These are phyloP conservation scores for Amphipyra berbera DNA, from an alignment of 2,888 invertebrate species.

Conservation along the genomic window DNA sequence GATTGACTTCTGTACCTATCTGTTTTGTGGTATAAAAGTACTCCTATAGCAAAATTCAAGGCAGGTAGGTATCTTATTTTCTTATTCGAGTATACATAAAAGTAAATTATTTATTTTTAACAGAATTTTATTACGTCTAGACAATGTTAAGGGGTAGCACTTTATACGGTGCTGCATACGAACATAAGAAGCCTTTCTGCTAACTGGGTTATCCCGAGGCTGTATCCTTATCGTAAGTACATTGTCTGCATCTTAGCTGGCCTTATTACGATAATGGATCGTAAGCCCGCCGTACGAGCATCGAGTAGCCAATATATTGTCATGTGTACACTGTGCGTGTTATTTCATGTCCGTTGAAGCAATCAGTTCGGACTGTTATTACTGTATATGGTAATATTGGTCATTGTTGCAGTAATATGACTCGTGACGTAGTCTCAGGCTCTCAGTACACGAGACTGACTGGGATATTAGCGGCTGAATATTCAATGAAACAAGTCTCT, in stretches of 20 bases:
- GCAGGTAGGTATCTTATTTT: conserved; percentile 5
- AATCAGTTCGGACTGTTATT: conserved; percentile 38
- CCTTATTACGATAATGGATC: conserved; percentile 73
- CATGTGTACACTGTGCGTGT: conserved; percentile 18
- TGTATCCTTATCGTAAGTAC: conserved; percentile 71
- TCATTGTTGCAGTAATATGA: conserved; percentile 51
- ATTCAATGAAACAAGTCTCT: conserved; percentile 22
- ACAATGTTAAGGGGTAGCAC: conserved; percentile 37
- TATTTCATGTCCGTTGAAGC: conserved; percentile 33
- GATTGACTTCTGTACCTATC: too few species aligned
- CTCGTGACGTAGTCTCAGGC: conserved; percentile 13
- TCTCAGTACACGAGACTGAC: conserved; percentile 11
- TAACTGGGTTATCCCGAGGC: conserved; percentile 70
- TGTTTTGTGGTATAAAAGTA: background rate
- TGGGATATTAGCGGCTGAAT: conserved; percentile 26
- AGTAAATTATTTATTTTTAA: conserved; percentile 17
- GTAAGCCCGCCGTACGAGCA: conserved; percentile 19
- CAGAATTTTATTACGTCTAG: conserved; percentile 48
- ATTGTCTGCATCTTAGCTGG: conserved; percentile 79
- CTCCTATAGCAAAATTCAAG: background rate
- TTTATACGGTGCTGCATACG: conserved; percentile 40
- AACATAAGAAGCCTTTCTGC: conserved; percentile 58
- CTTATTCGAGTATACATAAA: conserved; percentile 18
- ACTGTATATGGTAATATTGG: conserved; percentile 51
- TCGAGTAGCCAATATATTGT: conserved; percentile 16